Conservation (phyloP, 1,140 invertebrate species). For the Zophobas morio region DNA sequence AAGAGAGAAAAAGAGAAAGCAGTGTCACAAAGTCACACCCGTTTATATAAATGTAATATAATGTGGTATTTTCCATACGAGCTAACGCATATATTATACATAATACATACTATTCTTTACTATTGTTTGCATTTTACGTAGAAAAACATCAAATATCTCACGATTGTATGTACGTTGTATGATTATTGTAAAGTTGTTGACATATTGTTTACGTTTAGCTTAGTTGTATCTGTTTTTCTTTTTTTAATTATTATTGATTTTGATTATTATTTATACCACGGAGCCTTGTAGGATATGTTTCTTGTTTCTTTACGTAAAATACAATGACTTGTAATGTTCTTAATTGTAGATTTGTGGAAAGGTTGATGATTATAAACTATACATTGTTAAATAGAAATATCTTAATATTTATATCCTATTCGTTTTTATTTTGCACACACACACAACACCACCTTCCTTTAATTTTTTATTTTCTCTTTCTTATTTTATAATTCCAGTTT, state of each 20-base stretch:
- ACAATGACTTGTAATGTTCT: conserved; percentile 67
- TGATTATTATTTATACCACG: conserved; percentile 63
- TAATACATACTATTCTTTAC: conserved; percentile 60
- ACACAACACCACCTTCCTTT: conserved; percentile 38
- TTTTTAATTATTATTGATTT: conserved; percentile 59
- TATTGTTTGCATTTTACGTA: conserved; percentile 65
- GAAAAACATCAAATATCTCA: conserved; percentile 61
- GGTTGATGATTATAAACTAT: conserved; percentile 68
- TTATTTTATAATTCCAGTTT: conserved; percentile 46
- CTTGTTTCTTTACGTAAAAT: conserved; percentile 65
- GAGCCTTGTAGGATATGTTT: conserved; percentile 63
- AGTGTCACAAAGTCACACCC: conserved; percentile 50
- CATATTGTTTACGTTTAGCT: conserved; percentile 65
- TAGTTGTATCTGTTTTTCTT: conserved; percentile 60
- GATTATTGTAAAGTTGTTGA: conserved; percentile 65
- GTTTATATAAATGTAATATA: conserved; percentile 57
- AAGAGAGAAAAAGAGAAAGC: conserved; percentile 45
- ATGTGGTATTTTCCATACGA: conserved; percentile 63
- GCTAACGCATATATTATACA: conserved; percentile 58
- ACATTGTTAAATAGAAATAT: conserved; percentile 69
- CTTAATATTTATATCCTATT: conserved; percentile 64
- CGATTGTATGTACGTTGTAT: conserved; percentile 60
- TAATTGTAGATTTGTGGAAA: conserved; percentile 69
- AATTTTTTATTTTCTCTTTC: conserved; percentile 39
- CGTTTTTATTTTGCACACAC: conserved; percentile 45